Conservation (phyloP, 2,888 invertebrate species). For the Reticulitermes lucifugus region DNA sequence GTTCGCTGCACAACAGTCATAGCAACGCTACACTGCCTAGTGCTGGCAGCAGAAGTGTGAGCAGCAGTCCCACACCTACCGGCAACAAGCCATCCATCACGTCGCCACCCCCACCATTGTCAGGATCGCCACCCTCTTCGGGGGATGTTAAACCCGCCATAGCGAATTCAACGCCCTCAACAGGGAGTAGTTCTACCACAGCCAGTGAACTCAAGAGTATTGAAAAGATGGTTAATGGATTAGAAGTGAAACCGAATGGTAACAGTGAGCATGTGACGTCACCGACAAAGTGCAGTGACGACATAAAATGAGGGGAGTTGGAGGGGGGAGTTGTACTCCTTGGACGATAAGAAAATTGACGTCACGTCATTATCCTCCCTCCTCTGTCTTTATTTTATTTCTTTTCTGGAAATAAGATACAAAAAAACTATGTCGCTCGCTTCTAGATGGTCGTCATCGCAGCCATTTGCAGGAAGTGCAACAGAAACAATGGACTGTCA, state of each 20-base stretch:
- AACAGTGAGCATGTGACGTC: conserved; percentile 40
- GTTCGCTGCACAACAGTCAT: conserved; percentile 66
- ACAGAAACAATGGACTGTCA: not conserved
- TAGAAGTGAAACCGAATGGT: conserved; percentile 77
- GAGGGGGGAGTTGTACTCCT: conserved; percentile 37
- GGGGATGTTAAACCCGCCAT: conserved; percentile 65
- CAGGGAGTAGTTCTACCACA: conserved; percentile 66
- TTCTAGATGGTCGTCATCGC: not conserved
- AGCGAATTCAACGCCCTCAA: conserved; percentile 54
- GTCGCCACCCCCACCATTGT: conserved; percentile 46
- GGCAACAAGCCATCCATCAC: conserved; percentile 43
- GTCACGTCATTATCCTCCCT: conserved; percentile 13
- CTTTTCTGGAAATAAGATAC: not conserved
- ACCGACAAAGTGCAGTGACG: conserved; percentile 34
- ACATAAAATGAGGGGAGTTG: conserved; percentile 40
- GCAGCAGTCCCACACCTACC: conserved; percentile 48
- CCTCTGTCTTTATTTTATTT: not conserved
- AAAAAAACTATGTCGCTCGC: conserved; percentile 2
- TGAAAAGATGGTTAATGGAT: conserved; percentile 97
- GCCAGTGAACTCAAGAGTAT: conserved; percentile 92
- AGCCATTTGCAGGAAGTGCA: conserved; percentile 21
- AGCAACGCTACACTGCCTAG: conserved; percentile 69
- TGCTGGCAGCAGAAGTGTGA: conserved; percentile 63
- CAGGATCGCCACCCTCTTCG: conserved; percentile 55
- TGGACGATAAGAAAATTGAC: conserved; percentile 27